Evolutionary conservation across 2,888 invertebrate genomes (phyloP).

Genomic region (Labia minor): DNA sequence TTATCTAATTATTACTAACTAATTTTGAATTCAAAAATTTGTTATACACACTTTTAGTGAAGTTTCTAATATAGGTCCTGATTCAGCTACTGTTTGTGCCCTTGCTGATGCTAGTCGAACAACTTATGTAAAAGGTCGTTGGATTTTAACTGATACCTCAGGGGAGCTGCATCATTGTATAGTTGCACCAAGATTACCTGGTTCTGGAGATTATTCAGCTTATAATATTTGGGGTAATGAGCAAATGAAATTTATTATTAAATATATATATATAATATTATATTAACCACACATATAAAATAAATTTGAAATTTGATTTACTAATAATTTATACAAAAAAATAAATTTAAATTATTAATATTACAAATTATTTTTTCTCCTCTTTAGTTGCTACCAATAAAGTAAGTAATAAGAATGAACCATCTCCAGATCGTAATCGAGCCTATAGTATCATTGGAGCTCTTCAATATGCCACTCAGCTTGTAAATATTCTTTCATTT

Average conservation of each 20-base stretch:
- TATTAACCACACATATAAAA: background rate
- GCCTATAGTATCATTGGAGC: slow-evolving; percentile 68
- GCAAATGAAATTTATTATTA: too few species aligned
- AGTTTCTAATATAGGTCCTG: slow-evolving; percentile 22
- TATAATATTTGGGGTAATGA: slow-evolving; percentile 67
- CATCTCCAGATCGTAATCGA: slow-evolving; percentile 56
- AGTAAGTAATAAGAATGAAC: too few species aligned
- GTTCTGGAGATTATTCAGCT: slow-evolving; percentile 71
- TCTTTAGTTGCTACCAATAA: slow-evolving; percentile 45
- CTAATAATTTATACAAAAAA: background rate
- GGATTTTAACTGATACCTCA: slow-evolving; percentile 59
- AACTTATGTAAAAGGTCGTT: slow-evolving; percentile 65
- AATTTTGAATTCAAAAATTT: background rate
- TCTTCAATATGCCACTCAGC: slow-evolving; percentile 74
- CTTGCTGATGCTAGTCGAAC: slow-evolving; percentile 66
- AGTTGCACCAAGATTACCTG: slow-evolving; percentile 72
- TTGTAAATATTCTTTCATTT: slow-evolving; percentile 69
- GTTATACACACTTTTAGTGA: background rate
- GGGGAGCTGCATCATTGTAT: slow-evolving; percentile 63
- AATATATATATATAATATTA: background rate
- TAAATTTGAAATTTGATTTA: background rate
- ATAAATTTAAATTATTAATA: too few species aligned
- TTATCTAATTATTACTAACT: too few species aligned
- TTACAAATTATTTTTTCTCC: too few species aligned
- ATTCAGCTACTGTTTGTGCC: slow-evolving; percentile 41